Conservation (phyloP, 2,888 invertebrate genomes). For the Ephialtes manifestator region DNA sequence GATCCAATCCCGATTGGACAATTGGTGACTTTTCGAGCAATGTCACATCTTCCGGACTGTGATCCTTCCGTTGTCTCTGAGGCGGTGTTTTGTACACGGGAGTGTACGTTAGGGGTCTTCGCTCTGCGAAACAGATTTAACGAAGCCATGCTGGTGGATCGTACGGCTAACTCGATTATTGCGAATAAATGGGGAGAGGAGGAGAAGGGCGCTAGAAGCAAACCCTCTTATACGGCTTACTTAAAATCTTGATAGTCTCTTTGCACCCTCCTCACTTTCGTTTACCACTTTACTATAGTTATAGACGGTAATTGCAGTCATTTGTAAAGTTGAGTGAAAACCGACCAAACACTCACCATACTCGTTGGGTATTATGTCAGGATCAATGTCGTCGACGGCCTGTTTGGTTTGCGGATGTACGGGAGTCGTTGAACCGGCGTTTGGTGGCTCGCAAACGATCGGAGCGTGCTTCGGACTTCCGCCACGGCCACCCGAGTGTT, state of each 20-base stretch:
- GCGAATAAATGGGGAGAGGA: conserved; percentile 53
- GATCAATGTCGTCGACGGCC: conserved; percentile 91
- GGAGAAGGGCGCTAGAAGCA: conserved; percentile 12
- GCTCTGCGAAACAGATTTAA: conserved; percentile 79
- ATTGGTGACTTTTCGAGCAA: conserved; percentile 82
- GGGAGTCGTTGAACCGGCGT: conserved; percentile 85
- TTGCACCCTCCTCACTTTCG: conserved; percentile 14
- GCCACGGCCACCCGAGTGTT: conserved; percentile 80
- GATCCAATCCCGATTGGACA: conserved; percentile 78
- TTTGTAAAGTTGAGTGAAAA: conserved; percentile 9
- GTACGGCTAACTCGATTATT: conserved; percentile 66
- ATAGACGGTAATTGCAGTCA: not conserved
- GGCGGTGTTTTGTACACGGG: conserved; percentile 84
- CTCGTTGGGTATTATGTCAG: conserved; percentile 95
- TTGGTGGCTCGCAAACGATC: conserved; percentile 83
- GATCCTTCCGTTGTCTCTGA: conserved; percentile 80
- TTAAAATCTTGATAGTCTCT: conserved; percentile 19
- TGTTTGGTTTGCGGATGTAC: conserved; percentile 87
- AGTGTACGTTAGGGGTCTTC: conserved; percentile 84
- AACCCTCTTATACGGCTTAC: conserved; percentile 54
- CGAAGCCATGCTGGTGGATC: conserved; percentile 75
- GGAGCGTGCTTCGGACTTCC: conserved; percentile 84
- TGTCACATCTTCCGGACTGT: conserved; percentile 75
- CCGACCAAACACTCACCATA: conserved; percentile 89
- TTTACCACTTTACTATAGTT: not conserved